A percentile compares a stretch with the other conserved stretches of the same genome.
Evolutionary conservation across 2,888 invertebrate genomes (phyloP).

Genomic region (Drosophila anomalipes): DNA sequence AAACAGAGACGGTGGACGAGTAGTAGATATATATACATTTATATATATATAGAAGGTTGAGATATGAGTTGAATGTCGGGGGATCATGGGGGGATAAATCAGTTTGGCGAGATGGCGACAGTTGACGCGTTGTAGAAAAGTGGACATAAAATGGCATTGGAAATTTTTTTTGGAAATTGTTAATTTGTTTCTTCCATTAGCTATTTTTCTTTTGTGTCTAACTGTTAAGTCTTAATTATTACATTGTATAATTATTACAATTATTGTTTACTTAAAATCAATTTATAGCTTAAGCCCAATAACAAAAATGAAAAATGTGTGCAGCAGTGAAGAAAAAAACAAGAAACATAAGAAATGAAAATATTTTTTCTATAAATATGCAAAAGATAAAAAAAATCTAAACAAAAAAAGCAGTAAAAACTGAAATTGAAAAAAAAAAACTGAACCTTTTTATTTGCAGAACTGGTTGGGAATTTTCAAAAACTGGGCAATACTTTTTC

Average conservation of each 20-base stretch:
- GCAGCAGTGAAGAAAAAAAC: constrained; percentile 38
- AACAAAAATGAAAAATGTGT: constrained; percentile 55
- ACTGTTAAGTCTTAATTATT: constrained; percentile 72
- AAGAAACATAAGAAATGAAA: constrained; percentile 59
- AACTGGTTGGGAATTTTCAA: not conserved
- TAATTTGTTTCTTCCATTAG: constrained; percentile 74
- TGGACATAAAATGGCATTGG: constrained; percentile 42
- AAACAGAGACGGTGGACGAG: constrained; percentile 39
- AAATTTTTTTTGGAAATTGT: constrained; percentile 63
- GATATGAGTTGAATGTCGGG: constrained; percentile 1
- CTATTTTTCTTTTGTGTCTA: constrained; percentile 57
- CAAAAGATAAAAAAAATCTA: constrained; percentile 44
- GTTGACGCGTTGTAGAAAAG: constrained; percentile 14
- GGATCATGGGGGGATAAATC: constrained; percentile 10
- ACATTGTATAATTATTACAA: constrained; percentile 69
- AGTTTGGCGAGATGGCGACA: not conserved
- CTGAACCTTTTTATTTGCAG: constrained; percentile 1
- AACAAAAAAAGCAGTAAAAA: constrained; percentile 60
- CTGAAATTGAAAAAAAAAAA: constrained; percentile 36
- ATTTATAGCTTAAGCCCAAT: constrained; percentile 68
- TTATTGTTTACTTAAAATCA: constrained; percentile 76
- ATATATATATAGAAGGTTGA: not conserved
- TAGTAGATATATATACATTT: not conserved
- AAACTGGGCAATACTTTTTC: not conserved
- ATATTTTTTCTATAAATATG: constrained; percentile 80